These are phyloP conservation scores for Phallusia fumigata DNA, from an alignment of 23 tunicate genomes.

Conservation along the genomic window DNA sequence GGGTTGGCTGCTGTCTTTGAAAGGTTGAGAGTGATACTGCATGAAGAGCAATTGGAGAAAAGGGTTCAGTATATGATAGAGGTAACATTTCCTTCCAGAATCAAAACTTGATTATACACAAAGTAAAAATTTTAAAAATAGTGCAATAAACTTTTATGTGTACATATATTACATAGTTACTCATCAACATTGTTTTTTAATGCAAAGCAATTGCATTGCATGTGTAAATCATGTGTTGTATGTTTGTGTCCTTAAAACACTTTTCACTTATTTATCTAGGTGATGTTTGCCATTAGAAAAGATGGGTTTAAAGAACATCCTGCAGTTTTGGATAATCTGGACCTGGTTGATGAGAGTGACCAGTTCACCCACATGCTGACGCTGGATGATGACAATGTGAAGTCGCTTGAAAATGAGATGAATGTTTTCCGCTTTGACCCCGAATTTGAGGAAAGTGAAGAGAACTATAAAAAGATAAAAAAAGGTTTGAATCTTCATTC, in stretches of 20 bases:
- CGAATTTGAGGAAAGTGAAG: constrained; percentile 79
- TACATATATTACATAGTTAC: too few relatives aligned
- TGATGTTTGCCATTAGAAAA: constrained; percentile 92
- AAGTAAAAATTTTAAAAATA: too few relatives aligned
- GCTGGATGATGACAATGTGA: constrained; percentile 66
- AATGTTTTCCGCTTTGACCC: constrained; percentile 89
- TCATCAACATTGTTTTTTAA: too few relatives aligned
- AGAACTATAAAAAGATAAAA: constrained; percentile 82
- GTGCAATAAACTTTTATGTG: too few relatives aligned
- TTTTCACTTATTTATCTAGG: constrained; percentile 23
- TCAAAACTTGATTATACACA: too few relatives aligned
- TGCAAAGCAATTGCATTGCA: too few relatives aligned
- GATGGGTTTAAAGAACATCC: constrained; percentile 97
- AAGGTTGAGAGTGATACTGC: constrained; percentile 74
- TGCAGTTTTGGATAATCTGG: constrained; percentile 56
- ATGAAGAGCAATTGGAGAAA: constrained; percentile 86
- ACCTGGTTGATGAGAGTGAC: constrained; percentile 86
- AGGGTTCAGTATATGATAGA: constrained; percentile 98
- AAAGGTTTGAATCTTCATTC: too few relatives aligned
- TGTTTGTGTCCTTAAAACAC: background rate
- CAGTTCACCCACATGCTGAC: constrained; percentile 96
- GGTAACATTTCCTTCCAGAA: constrained; percentile 39
- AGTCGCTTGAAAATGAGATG: constrained; percentile 48
- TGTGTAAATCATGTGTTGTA: background rate
- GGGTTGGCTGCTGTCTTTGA: constrained; percentile 93